Evolutionary conservation across 1,140 invertebrate genomes (phyloP).

Genomic region (Scaptomyza pallida): DNA sequence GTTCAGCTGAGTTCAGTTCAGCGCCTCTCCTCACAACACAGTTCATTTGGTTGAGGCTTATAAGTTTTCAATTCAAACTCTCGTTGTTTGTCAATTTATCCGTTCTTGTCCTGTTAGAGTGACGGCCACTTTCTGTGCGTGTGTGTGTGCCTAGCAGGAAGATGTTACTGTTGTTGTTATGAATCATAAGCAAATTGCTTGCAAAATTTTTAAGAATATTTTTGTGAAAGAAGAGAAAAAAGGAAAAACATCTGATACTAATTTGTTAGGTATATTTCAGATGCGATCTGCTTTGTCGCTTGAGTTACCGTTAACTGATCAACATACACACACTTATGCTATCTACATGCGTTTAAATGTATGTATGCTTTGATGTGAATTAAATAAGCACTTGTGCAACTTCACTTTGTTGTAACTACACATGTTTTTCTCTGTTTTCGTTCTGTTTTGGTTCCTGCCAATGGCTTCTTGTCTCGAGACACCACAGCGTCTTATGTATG

Average conservation of each 20-base stretch:
- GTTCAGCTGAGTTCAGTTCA: constrained; percentile 60
- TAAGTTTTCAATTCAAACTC: constrained; percentile 74
- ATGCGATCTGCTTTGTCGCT: no score
- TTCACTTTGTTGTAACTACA: constrained; percentile 50
- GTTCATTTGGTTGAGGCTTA: constrained; percentile 48
- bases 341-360: background rate
- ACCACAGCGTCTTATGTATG: constrained; percentile 30
- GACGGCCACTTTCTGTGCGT: no score
- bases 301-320: no score
- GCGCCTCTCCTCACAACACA: constrained; percentile 13
- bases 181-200: no score
- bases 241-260: no score
- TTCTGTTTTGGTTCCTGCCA: constrained; percentile 25
- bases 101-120: constrained; percentile 10
- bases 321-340: constrained; percentile 51
- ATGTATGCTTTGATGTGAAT: constrained; percentile 31
- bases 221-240: no score
- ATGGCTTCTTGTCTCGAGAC: constrained; percentile 46
- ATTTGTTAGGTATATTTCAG: no score
- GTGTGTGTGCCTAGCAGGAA: no score
- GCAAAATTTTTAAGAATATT: no score
- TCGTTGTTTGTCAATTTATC: constrained; percentile 21
- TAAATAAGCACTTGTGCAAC: constrained; percentile 72
- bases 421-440: constrained; percentile 58
- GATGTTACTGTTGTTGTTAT: no score